These are phyloP conservation scores for Trachelus iudaicus DNA, from an alignment of 2,888 invertebrate genomes.

Conservation along the genomic window DNA sequence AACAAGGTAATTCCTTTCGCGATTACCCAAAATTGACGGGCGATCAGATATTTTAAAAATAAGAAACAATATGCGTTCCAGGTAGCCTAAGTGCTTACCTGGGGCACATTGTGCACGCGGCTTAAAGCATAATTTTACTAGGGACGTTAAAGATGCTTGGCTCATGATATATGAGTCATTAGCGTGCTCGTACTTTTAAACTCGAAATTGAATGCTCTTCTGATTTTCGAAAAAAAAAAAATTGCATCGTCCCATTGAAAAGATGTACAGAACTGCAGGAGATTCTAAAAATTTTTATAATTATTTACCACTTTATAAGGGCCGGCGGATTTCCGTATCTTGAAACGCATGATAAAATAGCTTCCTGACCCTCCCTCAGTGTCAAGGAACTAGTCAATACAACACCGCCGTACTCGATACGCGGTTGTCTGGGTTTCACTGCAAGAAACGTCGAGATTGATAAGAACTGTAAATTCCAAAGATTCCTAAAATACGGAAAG, in stretches of 20 bases:
- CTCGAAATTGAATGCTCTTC: too few relatives aligned
- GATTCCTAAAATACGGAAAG: neutral
- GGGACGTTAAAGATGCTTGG: too few relatives aligned
- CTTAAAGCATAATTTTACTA: too few relatives aligned
- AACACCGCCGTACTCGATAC: slow-evolving; percentile 83
- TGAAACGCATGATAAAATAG: slow-evolving; percentile 85
- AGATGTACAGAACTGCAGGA: neutral
- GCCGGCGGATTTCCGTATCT: slow-evolving; percentile 93
- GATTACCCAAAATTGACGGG: too few relatives aligned
- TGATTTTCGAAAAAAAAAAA: too few relatives aligned
- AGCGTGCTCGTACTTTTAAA: too few relatives aligned
- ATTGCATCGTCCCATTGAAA: too few relatives aligned
- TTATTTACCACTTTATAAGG: slow-evolving; percentile 81
- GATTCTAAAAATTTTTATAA: neutral
- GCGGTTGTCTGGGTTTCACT: slow-evolving; percentile 81
- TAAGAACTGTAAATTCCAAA: neutral
- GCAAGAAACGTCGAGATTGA: slow-evolving; percentile 53
- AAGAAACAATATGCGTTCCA: too few relatives aligned
- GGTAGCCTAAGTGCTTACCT: too few relatives aligned
- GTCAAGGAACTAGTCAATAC: slow-evolving; percentile 59
- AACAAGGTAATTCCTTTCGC: neutral
- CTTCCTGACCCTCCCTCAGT: slow-evolving; percentile 59
- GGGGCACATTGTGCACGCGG: too few relatives aligned
- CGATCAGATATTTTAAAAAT: too few relatives aligned
- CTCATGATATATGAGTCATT: too few relatives aligned